Conservation (phyloP, 2,888 invertebrate species). For the Drosophila macrospina region DNA sequence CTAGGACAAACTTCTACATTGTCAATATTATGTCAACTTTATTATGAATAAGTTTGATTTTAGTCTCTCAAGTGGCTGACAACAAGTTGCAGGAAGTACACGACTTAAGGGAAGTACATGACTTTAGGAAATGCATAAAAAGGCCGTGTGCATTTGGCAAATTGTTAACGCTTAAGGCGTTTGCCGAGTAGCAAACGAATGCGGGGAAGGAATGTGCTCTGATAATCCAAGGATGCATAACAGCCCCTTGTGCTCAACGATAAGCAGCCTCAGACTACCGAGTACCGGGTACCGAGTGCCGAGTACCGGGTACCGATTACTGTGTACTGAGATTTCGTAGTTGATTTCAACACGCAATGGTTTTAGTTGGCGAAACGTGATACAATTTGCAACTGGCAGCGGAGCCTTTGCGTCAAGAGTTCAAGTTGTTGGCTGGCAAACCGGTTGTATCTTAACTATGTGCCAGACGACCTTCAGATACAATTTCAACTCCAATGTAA, state of each 20-base stretch:
- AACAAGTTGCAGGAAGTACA: constrained; percentile 17
- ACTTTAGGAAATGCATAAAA: no score
- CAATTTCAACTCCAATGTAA: constrained; percentile 11
- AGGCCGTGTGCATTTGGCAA: constrained; percentile 12
- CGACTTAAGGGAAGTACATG: neutral
- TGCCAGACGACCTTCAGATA: constrained; percentile 59
- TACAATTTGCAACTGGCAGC: constrained; percentile 10
- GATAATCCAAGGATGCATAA: constrained; percentile 19
- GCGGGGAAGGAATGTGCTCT: constrained; percentile 5
- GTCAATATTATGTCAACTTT: constrained; percentile 22
- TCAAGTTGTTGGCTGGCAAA: constrained; percentile 37
- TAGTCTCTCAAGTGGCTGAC: constrained; percentile 4
- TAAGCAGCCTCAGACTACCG: constrained; percentile 7
- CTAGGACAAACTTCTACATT: constrained; percentile 6
- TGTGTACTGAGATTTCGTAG: constrained; percentile 18
- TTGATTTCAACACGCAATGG: constrained; percentile 24
- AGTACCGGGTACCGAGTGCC: neutral
- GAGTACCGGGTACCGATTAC: neutral
- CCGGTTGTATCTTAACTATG: constrained; percentile 47
- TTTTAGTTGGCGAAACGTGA: constrained; percentile 24
- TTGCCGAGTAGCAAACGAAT: neutral
- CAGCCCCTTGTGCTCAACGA: constrained; percentile 9
- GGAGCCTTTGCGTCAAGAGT: constrained; percentile 23
- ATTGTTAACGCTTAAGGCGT: constrained; percentile 8
- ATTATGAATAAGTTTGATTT: constrained; percentile 19